Evolutionary conservation across 1,140 invertebrate genomes (phyloP).

Genomic region (Orchesella cincta): DNA sequence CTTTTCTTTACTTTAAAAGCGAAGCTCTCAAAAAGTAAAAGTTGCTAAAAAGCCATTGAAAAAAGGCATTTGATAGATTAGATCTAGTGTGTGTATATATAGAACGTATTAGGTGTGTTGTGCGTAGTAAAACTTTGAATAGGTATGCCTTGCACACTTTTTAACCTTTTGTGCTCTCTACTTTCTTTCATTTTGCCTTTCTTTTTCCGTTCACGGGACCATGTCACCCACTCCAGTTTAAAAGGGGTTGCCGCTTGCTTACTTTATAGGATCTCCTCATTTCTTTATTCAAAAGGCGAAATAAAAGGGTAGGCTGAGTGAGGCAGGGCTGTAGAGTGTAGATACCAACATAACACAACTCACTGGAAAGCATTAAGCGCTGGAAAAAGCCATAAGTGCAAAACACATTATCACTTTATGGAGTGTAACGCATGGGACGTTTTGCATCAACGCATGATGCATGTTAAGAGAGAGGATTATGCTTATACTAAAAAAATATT

Average conservation of each 20-base stretch:
- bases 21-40: not conserved
- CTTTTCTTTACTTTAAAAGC: too few species aligned
- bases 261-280: not conserved
- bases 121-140: not conserved
- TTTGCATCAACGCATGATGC: too few species aligned
- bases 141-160: not conserved
- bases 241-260: not conserved
- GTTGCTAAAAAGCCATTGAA: not conserved
- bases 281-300: not conserved
- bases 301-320: too few species aligned
- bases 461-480: too few species aligned
- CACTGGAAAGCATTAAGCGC: not conserved
- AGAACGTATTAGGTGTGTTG: not conserved
- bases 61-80: not conserved
- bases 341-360: not conserved
- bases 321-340: not conserved
- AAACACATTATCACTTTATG: not conserved
- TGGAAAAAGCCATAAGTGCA: not conserved
- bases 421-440: too few species aligned
- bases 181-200: not conserved
- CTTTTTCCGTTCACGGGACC: not conserved
- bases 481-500: too few species aligned
- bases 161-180: too few species aligned
- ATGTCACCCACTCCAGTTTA: not conserved
- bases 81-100: not conserved